Percentiles rank a stretch among this genome's conserved stretches.
phyloP scores from a whole-genome alignment of 1,140 invertebrate species.

The Bombyx mori region ASM3026992v2 NC_085116.1:3221501-3222000 shows the following conservation, averaged over 20 bases:
- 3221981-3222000: conserved; percentile 19
- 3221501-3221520: conserved; percentile 31
- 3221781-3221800: conserved; percentile 31
- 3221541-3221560: conserved; percentile 27
- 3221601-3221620: conserved; percentile 55
- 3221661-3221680: not conserved
- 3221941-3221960: conserved; percentile 43
- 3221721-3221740: not conserved
- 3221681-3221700: not conserved
- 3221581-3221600: conserved; percentile 43
- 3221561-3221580: conserved; percentile 47
- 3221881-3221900: conserved; percentile 33
- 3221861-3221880: conserved; percentile 34
- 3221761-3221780: conserved; percentile 37
- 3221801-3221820: conserved; percentile 38
- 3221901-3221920: conserved; percentile 22
- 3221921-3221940: conserved; percentile 42
- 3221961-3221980: conserved; percentile 50
- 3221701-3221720: too few relatives aligned
- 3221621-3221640: conserved; percentile 31
- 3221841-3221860: conserved; percentile 41
- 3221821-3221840: conserved; percentile 30
- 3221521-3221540: conserved; percentile 31
- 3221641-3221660: conserved; percentile 12
- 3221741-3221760: conserved; percentile 19